phyloP scores from a whole-genome alignment of 2,113 vertebrate genomes.

The Megaceryle maxima region DNA sequence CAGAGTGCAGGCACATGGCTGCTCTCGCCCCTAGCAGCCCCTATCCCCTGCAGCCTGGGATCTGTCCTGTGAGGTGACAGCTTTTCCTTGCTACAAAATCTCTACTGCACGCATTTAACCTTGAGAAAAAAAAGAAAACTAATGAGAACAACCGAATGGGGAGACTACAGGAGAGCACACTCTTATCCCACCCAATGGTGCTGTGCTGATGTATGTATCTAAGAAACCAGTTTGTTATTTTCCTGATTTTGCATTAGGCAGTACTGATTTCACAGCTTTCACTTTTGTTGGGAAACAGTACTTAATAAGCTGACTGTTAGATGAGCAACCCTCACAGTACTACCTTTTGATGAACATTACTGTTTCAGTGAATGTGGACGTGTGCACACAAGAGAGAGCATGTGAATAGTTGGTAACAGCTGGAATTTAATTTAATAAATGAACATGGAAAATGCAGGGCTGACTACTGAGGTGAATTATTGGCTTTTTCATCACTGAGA shows the following conservation, averaged over 20 bases:
- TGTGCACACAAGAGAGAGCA: neutral
- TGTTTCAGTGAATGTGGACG: neutral
- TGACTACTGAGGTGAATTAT: conserved; percentile 56
- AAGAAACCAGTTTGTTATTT: neutral
- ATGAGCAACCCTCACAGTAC: neutral
- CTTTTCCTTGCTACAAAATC: neutral
- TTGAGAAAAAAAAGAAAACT: neutral
- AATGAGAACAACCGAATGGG: neutral
- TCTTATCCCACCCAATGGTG: neutral
- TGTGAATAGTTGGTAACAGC: conserved; percentile 17
- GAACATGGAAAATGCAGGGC: conserved; percentile 6
- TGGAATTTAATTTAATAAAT: conserved; percentile 67
- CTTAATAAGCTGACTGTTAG: neutral
- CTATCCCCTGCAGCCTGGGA: neutral
- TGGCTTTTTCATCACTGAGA: conserved; percentile 28
- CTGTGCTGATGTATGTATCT: neutral
- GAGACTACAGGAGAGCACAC: neutral
- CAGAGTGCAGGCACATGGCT: fast-evolving
- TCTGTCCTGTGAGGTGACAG: neutral
- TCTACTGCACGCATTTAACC: neutral
- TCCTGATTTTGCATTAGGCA: neutral
- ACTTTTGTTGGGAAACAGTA: neutral
- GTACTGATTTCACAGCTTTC: neutral
- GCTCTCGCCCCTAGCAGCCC: neutral
- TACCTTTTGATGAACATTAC: neutral